Conservation (phyloP, 2,888 invertebrate species). For the Spisula solida region DNA sequence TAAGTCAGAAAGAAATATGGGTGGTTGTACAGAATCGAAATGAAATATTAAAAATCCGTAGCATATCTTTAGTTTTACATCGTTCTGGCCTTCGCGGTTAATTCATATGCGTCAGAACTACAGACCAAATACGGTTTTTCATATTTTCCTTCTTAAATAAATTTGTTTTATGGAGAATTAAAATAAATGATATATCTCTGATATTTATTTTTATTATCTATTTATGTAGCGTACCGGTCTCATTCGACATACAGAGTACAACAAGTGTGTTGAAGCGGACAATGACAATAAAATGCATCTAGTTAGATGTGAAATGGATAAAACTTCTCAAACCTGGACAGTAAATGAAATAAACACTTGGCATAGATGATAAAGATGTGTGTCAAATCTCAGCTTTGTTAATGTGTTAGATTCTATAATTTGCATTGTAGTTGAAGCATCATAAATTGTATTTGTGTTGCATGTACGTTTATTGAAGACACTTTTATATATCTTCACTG, state of each 20-base stretch:
- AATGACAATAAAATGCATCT: constrained; percentile 91
- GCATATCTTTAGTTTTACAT: too few species aligned
- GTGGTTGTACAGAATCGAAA: too few species aligned
- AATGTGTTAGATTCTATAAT: neutral
- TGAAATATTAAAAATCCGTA: too few species aligned
- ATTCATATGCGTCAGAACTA: too few species aligned
- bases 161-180: too few species aligned
- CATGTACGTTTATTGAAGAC: too few species aligned
- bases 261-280: constrained; percentile 82
- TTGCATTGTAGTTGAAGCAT: neutral
- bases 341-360: constrained; percentile 91
- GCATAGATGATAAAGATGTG: constrained; percentile 69
- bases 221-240: constrained; percentile 76
- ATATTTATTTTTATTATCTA: neutral
- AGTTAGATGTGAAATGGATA: constrained; percentile 94
- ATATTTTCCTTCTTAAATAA: too few species aligned
- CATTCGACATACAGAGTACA: constrained; percentile 76
- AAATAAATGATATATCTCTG: too few species aligned
- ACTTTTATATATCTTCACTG: too few species aligned
- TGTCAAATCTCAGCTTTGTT: neutral
- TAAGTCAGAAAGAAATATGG: too few species aligned
- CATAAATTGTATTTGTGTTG: neutral
- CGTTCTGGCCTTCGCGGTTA: too few species aligned
- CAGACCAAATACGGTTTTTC: too few species aligned
- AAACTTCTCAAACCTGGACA: constrained; percentile 96